phyloP scores from a whole-genome alignment of 1,140 invertebrate genomes.

The Chymomyza costata region DNA sequence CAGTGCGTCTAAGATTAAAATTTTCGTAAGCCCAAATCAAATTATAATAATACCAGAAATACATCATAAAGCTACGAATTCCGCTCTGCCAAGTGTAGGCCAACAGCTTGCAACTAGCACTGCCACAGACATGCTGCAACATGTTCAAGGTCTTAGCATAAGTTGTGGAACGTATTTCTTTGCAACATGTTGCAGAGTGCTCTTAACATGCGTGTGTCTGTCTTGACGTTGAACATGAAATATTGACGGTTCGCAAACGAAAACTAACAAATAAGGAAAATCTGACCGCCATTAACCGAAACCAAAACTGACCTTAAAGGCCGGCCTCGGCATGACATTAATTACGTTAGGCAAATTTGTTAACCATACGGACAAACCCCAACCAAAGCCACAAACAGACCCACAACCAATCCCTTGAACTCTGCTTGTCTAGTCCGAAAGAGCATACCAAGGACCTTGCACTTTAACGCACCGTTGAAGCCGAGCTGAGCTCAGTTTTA shows the following conservation, averaged over 20 bases:
- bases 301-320: constrained; percentile 22
- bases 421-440: background rate
- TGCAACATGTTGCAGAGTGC: too few relatives aligned
- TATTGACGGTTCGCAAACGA: background rate
- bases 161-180: too few relatives aligned
- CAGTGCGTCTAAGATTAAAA: background rate
- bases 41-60: background rate
- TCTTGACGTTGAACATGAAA: too few relatives aligned
- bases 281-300: constrained; percentile 32
- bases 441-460: constrained; percentile 1
- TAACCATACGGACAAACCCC: constrained; percentile 5
- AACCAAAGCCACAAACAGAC: background rate
- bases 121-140: too few relatives aligned
- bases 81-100: background rate
- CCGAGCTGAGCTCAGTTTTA: too few relatives aligned
- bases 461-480: constrained; percentile 35
- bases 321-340: constrained; percentile 36
- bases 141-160: too few relatives aligned
- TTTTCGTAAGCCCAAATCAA: background rate
- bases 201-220: too few relatives aligned
- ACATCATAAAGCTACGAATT: too few relatives aligned
- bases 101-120: background rate
- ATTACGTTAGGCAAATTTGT: constrained; percentile 27
- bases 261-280: constrained; percentile 41
- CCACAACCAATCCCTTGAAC: background rate